Percentiles rank a stretch among this genome's conserved stretches.
phyloP scores from a whole-genome alignment of 2,888 invertebrate species.

The Hedychridium roseum region DNA sequence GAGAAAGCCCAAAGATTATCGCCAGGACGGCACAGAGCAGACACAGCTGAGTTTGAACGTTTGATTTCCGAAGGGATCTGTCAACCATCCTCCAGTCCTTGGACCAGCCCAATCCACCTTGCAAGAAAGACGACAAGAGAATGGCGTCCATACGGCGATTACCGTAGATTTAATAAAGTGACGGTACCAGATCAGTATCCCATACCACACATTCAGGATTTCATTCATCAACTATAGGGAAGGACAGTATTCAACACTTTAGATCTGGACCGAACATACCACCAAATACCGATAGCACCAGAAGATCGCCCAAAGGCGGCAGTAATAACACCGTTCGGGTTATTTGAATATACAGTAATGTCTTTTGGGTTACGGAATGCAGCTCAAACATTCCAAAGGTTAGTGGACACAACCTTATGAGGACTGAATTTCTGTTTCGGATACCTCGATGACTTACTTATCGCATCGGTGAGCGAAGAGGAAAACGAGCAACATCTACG shows the following conservation, averaged over 20 bases:
- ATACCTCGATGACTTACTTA: constrained; percentile 5
- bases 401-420: constrained; percentile 1
- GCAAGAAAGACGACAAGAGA: neutral
- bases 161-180: neutral
- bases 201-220: neutral
- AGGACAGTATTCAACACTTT: neutral
- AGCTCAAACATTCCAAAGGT: constrained; percentile 1
- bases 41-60: neutral
- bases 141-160: neutral
- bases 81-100: neutral
- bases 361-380: neutral
- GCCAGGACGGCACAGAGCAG: neutral
- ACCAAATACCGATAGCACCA: neutral
- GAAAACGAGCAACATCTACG: neutral
- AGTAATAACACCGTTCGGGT: neutral
- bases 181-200: neutral
- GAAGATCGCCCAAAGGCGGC: neutral
- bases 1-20: neutral
- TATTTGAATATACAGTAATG: neutral
- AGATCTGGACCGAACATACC: neutral
- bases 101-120: neutral
- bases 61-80: neutral
- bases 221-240: neutral
- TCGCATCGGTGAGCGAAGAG: neutral
- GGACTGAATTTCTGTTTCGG: neutral